Evolutionary conservation across 1,140 invertebrate genomes (phyloP).

Genomic region (Bombyx mandarina): DNA sequence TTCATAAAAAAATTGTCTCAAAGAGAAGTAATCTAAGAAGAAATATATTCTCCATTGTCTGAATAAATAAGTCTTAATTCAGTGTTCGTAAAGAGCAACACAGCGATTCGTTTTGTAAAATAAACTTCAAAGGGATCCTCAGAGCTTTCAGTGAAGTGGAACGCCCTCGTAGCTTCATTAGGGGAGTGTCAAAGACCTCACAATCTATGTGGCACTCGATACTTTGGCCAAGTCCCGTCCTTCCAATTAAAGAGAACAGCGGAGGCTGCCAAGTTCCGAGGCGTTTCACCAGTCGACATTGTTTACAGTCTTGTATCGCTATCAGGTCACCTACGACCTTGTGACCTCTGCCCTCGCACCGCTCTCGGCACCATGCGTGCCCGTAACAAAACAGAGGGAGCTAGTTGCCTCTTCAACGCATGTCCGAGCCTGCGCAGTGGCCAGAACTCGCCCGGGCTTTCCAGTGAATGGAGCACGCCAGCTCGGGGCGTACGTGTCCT

Average conservation of each 20-base stretch:
- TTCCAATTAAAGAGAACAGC: neutral
- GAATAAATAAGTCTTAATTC: too few relatives aligned
- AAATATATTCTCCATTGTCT: too few relatives aligned
- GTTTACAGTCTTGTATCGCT: slow-evolving; percentile 25
- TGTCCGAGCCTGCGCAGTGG: slow-evolving; percentile 33
- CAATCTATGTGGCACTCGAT: too few relatives aligned
- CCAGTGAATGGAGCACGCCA: slow-evolving; percentile 45
- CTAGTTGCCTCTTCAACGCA: slow-evolving; percentile 23
- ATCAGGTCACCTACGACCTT: slow-evolving; percentile 32
- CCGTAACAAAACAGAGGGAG: slow-evolving; percentile 32
- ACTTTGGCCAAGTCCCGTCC: too few relatives aligned
- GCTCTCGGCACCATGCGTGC: slow-evolving; percentile 30
- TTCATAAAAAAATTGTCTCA: too few relatives aligned
- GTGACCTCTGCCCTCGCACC: slow-evolving; percentile 47
- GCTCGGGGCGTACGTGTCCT: slow-evolving; percentile 22
- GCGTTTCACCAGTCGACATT: slow-evolving; percentile 5
- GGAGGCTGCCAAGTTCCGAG: neutral
- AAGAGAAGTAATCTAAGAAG: too few relatives aligned
- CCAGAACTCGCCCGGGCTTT: slow-evolving; percentile 26
- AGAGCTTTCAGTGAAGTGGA: too few relatives aligned
- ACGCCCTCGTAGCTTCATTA: too few relatives aligned
- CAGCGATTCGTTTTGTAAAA: too few relatives aligned
- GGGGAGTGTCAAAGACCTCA: too few relatives aligned
- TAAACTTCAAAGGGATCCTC: too few relatives aligned
- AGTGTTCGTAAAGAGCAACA: too few relatives aligned